A percentile compares a stretch with the other conserved stretches of the same genome.
Conservation (phyloP, 2,797 vertebrate genomes). For the Pteronotus mesoamericanus region DNA sequence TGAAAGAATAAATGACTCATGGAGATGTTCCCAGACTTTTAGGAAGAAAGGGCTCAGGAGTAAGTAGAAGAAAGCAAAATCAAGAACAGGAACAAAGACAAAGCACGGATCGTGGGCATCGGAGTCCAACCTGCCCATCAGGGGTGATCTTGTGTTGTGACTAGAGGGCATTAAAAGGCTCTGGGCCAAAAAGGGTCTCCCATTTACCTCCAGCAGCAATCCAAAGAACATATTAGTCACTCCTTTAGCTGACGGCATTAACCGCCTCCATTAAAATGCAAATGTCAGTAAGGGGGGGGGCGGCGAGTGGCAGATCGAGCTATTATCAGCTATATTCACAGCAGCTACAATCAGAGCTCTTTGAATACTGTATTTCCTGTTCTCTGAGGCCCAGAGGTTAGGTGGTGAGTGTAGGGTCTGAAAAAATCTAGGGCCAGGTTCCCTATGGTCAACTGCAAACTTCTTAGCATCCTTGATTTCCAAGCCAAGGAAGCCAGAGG, state of each 20-base stretch:
- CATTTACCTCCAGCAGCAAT: conserved; percentile 36
- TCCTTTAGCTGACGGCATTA: conserved; percentile 44
- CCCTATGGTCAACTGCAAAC: background rate
- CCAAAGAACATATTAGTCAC: conserved; percentile 60
- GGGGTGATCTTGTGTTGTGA: background rate
- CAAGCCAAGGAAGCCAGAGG: background rate
- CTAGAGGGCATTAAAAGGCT: background rate
- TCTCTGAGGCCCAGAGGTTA: background rate
- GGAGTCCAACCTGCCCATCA: background rate
- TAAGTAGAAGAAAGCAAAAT: conserved; percentile 10
- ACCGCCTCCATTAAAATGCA: conserved; percentile 72
- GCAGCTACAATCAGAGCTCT: conserved; percentile 46
- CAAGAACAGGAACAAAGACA: background rate
- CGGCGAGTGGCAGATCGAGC: background rate
- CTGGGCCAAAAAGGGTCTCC: conserved; percentile 42
- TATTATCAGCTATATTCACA: conserved; percentile 54
- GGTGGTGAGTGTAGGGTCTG: background rate
- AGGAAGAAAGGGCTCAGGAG: background rate
- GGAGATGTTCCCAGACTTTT: conserved; percentile 12
- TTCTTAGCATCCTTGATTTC: background rate
- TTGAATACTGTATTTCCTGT: background rate
- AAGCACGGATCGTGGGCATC: background rate
- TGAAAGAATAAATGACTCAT: conserved; percentile 51
- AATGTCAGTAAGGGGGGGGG: conserved; percentile 69
- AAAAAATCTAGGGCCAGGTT: background rate